These are phyloP conservation scores for Pseudomyrmex sp. DNA, from an alignment of 1,140 invertebrate species.

Conservation along the genomic window DNA sequence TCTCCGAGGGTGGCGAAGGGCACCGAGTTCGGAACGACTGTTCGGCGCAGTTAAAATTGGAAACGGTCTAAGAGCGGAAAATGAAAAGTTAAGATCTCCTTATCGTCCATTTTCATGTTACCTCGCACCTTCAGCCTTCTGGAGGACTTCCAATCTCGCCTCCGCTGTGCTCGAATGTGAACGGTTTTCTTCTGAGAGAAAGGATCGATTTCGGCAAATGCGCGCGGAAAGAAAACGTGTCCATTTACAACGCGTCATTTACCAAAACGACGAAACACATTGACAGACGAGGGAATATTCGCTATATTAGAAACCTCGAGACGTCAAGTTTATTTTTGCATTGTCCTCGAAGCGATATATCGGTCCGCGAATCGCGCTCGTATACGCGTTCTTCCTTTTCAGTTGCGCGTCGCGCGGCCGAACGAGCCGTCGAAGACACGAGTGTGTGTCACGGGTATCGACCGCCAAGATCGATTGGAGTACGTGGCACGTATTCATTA, in stretches of 20 bases:
- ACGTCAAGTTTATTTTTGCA: conserved; percentile 17
- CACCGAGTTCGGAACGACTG: conserved; percentile 25
- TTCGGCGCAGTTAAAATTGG: conserved; percentile 54
- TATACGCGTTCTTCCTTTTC: conserved; percentile 18
- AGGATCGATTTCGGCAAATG: conserved; percentile 1
- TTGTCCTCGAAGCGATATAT: conserved; percentile 31
- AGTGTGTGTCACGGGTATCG: conserved; percentile 58
- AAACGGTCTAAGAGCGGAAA: conserved; percentile 40
- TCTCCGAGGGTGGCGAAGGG: background rate
- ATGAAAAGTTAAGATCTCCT: conserved; percentile 50
- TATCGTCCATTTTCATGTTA: conserved; percentile 44
- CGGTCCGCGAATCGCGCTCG: conserved; percentile 7
- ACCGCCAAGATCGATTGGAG: conserved; percentile 54
- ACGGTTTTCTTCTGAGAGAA: background rate
- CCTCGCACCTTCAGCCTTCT: conserved; percentile 10
- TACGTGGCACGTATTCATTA: conserved; percentile 56
- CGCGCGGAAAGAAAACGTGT: background rate
- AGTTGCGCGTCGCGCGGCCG: background rate
- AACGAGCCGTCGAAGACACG: conserved; percentile 41
- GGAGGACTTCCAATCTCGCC: background rate
- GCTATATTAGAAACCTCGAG: conserved; percentile 17
- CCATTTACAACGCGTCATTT: conserved; percentile 11
- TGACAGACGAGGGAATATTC: conserved; percentile 1
- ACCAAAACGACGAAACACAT: background rate
- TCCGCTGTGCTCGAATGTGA: background rate